These are phyloP conservation scores for Siphamia tubifer DNA, from an alignment of 2,113 vertebrate species.

Conservation along the genomic window DNA sequence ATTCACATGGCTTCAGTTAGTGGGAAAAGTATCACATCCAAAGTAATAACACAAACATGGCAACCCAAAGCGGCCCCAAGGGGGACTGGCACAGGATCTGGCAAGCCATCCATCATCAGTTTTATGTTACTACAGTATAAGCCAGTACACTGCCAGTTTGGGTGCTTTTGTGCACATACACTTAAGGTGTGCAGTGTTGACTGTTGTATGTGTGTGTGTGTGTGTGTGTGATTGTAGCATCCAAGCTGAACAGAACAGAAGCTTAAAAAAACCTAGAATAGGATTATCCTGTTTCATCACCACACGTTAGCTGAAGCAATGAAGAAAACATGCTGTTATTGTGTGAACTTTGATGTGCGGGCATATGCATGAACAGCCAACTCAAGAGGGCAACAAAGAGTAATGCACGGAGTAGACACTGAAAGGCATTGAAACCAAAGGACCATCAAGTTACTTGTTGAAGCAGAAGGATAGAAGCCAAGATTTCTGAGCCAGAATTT, in stretches of 20 bases:
- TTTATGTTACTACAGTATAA: conserved; percentile 47
- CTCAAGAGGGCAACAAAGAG: not conserved
- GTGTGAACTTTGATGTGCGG: conserved; percentile 4
- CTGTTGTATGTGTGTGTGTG: not conserved
- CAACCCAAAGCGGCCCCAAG: conserved; percentile 43
- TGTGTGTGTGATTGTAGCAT: not conserved
- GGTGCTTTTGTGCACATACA: conserved; percentile 36
- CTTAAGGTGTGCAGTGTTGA: not conserved
- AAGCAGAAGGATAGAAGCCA: conserved; percentile 19
- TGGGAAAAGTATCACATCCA: conserved; percentile 68
- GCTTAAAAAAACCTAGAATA: conserved; percentile 4
- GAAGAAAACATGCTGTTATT: conserved; percentile 2
- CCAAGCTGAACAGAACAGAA: conserved; percentile 28
- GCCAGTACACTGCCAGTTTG: conserved; percentile 18
- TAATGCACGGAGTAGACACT: not conserved
- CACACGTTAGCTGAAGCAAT: not conserved
- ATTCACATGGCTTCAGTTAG: conserved; percentile 69
- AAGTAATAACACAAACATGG: conserved; percentile 67
- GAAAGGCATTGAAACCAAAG: conserved; percentile 36
- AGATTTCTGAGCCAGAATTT: conserved; percentile 24
- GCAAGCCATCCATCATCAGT: conserved; percentile 58
- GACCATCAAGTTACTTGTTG: conserved; percentile 54
- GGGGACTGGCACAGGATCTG: conserved; percentile 58
- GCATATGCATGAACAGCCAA: not conserved
- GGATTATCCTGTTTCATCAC: conserved; percentile 19